Evolutionary conservation across 2,113 vertebrate species (phyloP).

Genomic region (Trichomycterus rosablanca): DNA sequence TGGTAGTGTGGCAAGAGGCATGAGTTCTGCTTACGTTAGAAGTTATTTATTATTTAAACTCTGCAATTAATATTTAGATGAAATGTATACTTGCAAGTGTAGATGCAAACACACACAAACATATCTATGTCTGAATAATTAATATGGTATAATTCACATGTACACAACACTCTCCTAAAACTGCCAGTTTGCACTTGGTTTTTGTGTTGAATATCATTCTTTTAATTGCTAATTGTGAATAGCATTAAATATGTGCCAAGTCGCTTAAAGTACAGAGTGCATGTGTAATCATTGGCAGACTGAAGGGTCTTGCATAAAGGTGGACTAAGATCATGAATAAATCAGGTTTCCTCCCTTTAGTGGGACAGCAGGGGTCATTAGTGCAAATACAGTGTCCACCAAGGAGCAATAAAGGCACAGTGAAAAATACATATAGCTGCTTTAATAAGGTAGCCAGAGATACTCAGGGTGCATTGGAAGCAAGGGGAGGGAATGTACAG

Average conservation of each 20-base stretch:
- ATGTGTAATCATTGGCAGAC: slow-evolving; percentile 32
- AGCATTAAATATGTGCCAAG: slow-evolving; percentile 14
- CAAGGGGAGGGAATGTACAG: slow-evolving; percentile 54
- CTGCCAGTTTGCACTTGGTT: no score
- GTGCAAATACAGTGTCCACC: slow-evolving; percentile 53
- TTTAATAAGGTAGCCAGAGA: slow-evolving; percentile 62
- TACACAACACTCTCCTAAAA: no score
- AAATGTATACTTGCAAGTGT: no score
- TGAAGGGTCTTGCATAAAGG: slow-evolving; percentile 39
- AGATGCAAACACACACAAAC: no score
- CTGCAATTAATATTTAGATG: no score
- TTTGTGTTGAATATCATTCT: no score
- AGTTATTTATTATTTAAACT: no score
- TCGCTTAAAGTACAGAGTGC: slow-evolving; percentile 13
- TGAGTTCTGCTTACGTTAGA: no score
- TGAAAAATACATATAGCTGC: slow-evolving; percentile 61
- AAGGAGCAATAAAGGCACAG: slow-evolving; percentile 57
- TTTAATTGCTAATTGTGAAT: not conserved
- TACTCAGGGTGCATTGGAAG: slow-evolving; percentile 37
- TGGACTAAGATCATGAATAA: slow-evolving; percentile 57
- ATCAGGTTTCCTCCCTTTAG: slow-evolving; percentile 55
- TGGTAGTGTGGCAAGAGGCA: no score
- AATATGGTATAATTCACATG: no score
- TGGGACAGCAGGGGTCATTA: slow-evolving; percentile 54
- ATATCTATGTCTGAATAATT: no score